These are phyloP conservation scores for Thymelicus sylvestris DNA, from an alignment of 2,888 invertebrate genomes.

Conservation along the genomic window DNA sequence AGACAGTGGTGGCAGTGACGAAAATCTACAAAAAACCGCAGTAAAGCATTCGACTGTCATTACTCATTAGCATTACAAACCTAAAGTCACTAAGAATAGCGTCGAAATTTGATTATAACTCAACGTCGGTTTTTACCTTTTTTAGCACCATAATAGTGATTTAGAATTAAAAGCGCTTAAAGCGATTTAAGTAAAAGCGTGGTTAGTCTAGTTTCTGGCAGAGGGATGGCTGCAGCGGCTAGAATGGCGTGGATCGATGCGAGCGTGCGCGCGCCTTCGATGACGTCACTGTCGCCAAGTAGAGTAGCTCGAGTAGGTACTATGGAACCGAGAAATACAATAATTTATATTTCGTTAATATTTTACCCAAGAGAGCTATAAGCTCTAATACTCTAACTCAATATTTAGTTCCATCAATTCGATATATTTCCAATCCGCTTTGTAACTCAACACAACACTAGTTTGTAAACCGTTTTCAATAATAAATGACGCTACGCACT, in stretches of 20 bases:
- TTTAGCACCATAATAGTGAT: conserved; percentile 45
- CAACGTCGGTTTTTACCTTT: conserved; percentile 53
- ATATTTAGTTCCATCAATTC: not conserved
- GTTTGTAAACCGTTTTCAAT: too few species aligned
- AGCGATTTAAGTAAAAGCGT: conserved; percentile 48
- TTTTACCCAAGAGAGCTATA: conserved; percentile 42
- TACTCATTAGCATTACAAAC: conserved; percentile 17
- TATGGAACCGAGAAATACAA: conserved; percentile 47
- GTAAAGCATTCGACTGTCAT: conserved; percentile 12
- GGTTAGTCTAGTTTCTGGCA: conserved; percentile 35
- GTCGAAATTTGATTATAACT: conserved; percentile 39
- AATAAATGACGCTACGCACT: too few species aligned
- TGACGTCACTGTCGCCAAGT: conserved; percentile 78
- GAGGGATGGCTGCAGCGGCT: conserved; percentile 65
- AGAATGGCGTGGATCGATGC: conserved; percentile 71
- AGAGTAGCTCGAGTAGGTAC: conserved; percentile 59
- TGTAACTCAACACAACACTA: too few species aligned
- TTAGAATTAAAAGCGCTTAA: conserved; percentile 54
- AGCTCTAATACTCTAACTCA: not conserved
- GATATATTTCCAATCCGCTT: too few species aligned
- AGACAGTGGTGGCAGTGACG: conserved; percentile 21
- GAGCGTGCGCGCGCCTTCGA: conserved; percentile 72
- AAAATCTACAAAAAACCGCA: not conserved
- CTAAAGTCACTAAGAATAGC: not conserved
- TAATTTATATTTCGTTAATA: conserved; percentile 46